Evolutionary conservation across 2,888 invertebrate genomes (phyloP).

Genomic region (Drosophila paranaensis): DNA sequence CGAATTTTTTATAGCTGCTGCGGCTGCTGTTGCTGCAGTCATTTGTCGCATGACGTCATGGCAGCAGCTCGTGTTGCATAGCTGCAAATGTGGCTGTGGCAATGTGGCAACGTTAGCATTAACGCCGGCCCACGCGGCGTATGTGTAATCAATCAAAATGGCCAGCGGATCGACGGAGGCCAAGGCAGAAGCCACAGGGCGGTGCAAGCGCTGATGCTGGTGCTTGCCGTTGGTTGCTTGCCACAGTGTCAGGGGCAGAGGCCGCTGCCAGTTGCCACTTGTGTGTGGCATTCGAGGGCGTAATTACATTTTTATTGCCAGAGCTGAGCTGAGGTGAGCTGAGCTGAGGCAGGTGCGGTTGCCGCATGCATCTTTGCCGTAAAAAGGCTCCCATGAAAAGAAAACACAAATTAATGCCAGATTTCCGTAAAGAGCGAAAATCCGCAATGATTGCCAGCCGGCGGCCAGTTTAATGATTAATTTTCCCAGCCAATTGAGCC

Average conservation of each 20-base stretch:
- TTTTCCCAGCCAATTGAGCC: constrained; percentile 69
- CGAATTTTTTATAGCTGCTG: constrained; percentile 2
- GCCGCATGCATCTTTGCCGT: constrained; percentile 33
- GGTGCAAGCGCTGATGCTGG: constrained; percentile 64
- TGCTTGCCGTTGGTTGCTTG: constrained; percentile 7
- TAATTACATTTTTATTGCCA: constrained; percentile 76
- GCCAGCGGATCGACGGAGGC: constrained; percentile 47
- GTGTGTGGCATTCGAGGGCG: constrained; percentile 70
- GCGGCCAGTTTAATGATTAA: constrained; percentile 71
- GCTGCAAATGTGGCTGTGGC: constrained; percentile 25
- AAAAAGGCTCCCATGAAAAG: constrained; percentile 62
- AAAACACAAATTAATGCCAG: constrained; percentile 50
- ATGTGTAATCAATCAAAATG: constrained; percentile 74
- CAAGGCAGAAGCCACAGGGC: constrained; percentile 67
- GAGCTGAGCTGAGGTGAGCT: too few species aligned
- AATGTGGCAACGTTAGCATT: constrained; percentile 53
- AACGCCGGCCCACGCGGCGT: constrained; percentile 64
- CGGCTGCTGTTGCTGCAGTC: constrained; percentile 3
- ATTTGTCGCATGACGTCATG: constrained; percentile 22
- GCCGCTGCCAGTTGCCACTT: constrained; percentile 46
- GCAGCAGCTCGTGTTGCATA: constrained; percentile 4
- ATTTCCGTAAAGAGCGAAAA: constrained; percentile 62
- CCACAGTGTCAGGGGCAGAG: constrained; percentile 75
- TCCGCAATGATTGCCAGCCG: constrained; percentile 50
- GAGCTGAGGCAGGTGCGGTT: constrained; percentile 29